Percentiles rank a stretch among this genome's conserved stretches.
These are phyloP conservation scores for Syncerus caffer DNA, from an alignment of 2,797 vertebrate genomes.

Conservation along the genomic window DNA sequence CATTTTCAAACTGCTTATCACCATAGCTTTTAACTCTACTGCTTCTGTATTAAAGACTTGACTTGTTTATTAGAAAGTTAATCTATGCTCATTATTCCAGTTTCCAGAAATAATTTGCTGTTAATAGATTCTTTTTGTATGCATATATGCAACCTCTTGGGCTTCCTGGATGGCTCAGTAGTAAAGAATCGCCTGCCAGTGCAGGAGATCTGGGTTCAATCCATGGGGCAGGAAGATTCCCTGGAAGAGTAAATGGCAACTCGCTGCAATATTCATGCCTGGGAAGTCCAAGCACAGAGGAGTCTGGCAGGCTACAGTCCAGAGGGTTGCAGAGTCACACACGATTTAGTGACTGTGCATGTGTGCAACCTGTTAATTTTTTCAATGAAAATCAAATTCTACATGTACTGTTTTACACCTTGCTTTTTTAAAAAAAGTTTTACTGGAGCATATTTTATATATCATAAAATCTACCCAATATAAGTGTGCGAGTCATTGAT, in stretches of 20 bases:
- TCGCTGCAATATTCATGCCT: accelerated
- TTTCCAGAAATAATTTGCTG: not conserved
- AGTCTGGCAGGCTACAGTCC: not conserved
- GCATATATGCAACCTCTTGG: not conserved
- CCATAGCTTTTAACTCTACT: not conserved
- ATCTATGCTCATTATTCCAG: not conserved
- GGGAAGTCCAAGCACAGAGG: not conserved
- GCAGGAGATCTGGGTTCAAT: not conserved
- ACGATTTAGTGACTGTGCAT: not conserved
- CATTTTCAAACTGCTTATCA: not conserved
- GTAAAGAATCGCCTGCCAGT: not conserved
- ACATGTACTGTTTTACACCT: not conserved
- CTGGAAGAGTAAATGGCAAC: not conserved
- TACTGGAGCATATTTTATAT: not conserved
- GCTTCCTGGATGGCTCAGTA: not conserved
- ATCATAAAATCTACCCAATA: not conserved
- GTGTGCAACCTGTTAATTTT: not conserved
- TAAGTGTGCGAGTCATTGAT: not conserved
- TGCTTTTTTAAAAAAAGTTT: not conserved
- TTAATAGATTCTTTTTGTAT: not conserved
- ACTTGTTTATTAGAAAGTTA: slow-evolving; percentile 1
- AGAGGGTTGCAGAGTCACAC: not conserved
- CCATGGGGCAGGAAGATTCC: not conserved
- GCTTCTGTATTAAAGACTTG: not conserved
- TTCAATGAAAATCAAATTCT: not conserved